Evolutionary conservation across 2,797 vertebrate species (phyloP).

Genomic region (Anisognathus igniventris): DNA sequence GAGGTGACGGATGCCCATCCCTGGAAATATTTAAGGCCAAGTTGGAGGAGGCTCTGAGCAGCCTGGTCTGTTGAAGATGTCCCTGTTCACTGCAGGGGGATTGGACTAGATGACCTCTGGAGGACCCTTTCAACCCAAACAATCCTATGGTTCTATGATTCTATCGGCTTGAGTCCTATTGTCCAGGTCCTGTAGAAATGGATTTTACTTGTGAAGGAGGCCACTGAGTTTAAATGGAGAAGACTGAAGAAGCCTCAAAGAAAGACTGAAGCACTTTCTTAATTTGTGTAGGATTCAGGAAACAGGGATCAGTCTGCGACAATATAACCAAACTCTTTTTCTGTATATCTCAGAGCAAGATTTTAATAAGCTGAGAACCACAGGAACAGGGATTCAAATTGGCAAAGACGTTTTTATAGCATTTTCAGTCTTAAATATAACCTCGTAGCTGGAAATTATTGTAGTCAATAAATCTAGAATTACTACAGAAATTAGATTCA

Average conservation of each 20-base stretch:
- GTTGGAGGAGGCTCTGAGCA: not conserved
- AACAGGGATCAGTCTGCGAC: not conserved
- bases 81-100: not conserved
- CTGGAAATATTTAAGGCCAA: not conserved
- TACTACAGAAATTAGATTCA: not conserved
- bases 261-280: not conserved
- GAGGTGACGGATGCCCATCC: not conserved
- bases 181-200: not conserved
- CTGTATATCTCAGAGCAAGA: not conserved
- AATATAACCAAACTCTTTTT: not conserved
- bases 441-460: not conserved
- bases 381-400: not conserved
- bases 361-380: not conserved
- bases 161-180: accelerated
- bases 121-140: not conserved
- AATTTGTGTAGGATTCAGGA: not conserved
- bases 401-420: not conserved
- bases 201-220: not conserved
- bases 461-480: not conserved
- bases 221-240: not conserved
- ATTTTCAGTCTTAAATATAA: not conserved
- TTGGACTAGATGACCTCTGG: not conserved
- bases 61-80: not conserved
- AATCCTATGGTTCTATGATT: not conserved
- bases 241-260: not conserved